These are phyloP conservation scores for Aurelia sp. DNA, from an alignment of 30 jellyfish, hydroid and myxozoan species.

Conservation along the genomic window DNA sequence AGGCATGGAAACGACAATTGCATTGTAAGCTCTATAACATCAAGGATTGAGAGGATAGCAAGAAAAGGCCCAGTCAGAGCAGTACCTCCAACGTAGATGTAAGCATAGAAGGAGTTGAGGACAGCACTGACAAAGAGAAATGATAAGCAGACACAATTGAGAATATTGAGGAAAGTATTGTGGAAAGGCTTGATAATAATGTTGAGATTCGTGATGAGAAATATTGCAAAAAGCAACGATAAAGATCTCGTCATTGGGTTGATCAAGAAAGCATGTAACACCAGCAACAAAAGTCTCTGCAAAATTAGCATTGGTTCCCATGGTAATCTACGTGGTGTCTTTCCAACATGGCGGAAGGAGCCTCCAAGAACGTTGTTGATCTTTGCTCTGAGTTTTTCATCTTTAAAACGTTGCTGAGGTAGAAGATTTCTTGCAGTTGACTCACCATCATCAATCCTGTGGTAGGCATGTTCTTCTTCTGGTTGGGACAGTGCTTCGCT, in stretches of 20 bases:
- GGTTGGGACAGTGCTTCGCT: too few relatives aligned
- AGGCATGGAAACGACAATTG: not conserved
- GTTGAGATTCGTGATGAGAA: not conserved
- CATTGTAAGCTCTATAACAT: not conserved
- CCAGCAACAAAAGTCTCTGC: not conserved
- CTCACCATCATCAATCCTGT: too few relatives aligned
- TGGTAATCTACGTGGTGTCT: not conserved
- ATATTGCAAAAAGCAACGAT: not conserved
- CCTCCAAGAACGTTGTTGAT: not conserved
- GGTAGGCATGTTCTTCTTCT: too few relatives aligned
- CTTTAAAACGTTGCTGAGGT: too few relatives aligned
- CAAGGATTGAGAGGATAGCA: not conserved
- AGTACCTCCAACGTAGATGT: not conserved
- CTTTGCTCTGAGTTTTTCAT: too few relatives aligned
- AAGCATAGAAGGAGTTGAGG: not conserved
- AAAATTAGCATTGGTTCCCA: not conserved
- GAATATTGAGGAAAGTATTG: not conserved
- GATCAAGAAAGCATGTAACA: not conserved
- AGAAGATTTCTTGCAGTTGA: too few relatives aligned
- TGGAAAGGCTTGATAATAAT: not conserved
- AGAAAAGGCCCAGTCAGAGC: conserved; percentile 2
- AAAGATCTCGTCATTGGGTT: conserved; percentile 2
- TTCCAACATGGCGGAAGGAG: not conserved
- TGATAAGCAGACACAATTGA: not conserved
- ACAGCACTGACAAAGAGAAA: not conserved